Conservation (phyloP, 2,113 vertebrate genomes). For the Archocentrus centrarchus region DNA sequence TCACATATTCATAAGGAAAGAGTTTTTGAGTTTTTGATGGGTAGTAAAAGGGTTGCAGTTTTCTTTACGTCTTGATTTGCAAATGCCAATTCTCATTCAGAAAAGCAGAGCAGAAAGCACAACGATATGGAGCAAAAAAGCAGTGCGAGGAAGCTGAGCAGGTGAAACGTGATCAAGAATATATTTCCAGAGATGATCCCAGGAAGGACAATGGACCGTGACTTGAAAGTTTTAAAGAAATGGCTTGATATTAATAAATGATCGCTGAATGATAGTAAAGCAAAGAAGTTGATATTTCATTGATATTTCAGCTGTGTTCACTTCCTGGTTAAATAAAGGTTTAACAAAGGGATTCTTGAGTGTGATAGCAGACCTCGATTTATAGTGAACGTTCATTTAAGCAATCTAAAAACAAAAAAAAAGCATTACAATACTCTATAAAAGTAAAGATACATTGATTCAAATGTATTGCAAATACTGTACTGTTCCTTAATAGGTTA, state of each 20-base stretch:
- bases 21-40: background rate
- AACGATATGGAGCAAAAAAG: background rate
- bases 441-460: fast-evolving
- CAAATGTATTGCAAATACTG: background rate
- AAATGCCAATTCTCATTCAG: background rate
- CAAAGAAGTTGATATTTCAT: too few relatives aligned
- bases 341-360: too few relatives aligned
- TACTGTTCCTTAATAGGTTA: background rate
- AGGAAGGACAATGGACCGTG: too few relatives aligned
- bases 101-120: background rate
- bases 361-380: too few relatives aligned
- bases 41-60: background rate
- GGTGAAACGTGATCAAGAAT: background rate
- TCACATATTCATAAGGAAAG: slow-evolving; percentile 46
- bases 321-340: too few relatives aligned
- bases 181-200: too few relatives aligned
- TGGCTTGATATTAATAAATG: too few relatives aligned
- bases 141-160: fast-evolving
- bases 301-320: too few relatives aligned
- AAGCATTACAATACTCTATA: background rate
- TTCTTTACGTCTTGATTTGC: slow-evolving; percentile 20
- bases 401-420: background rate
- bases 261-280: too few relatives aligned
- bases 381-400: background rate
- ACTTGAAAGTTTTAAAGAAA: too few relatives aligned